Percentiles rank a stretch among this genome's conserved stretches.
These are phyloP conservation scores for Diaperis boleti DNA, from an alignment of 2,888 invertebrate species.

Conservation along the genomic window DNA sequence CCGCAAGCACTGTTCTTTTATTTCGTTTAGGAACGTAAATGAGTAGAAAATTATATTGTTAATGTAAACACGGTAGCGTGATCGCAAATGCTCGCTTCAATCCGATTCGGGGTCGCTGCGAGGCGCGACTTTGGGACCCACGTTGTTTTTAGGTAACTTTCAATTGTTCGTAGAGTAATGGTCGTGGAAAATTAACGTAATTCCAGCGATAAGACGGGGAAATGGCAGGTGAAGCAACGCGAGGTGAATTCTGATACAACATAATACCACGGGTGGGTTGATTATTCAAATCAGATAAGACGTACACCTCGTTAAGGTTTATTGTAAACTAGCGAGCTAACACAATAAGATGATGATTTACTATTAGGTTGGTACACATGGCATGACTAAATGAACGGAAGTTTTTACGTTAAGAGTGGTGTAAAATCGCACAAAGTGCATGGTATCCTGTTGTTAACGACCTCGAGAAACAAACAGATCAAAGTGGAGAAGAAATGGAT, in stretches of 20 bases:
- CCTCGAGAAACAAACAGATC: slow-evolving; percentile 26
- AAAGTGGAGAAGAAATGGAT: too few species aligned
- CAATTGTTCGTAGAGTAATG: too few species aligned
- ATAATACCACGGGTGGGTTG: slow-evolving; percentile 39
- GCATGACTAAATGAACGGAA: slow-evolving; percentile 56
- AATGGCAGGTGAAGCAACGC: slow-evolving; percentile 31
- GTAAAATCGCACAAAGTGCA: slow-evolving; percentile 47
- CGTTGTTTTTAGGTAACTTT: too few species aligned
- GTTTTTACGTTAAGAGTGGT: slow-evolving; percentile 52
- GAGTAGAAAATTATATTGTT: slow-evolving; percentile 40
- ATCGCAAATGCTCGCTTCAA: slow-evolving; percentile 5
- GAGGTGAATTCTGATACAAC: slow-evolving; percentile 32
- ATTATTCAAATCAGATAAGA: slow-evolving; percentile 50
- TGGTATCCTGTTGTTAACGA: slow-evolving; percentile 52
- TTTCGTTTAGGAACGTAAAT: slow-evolving; percentile 47
- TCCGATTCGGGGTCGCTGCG: not conserved
- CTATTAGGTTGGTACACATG: slow-evolving; percentile 39
- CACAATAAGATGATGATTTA: slow-evolving; percentile 48
- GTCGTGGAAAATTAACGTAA: slow-evolving; percentile 31
- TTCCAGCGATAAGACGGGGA: slow-evolving; percentile 26
- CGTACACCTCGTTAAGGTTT: slow-evolving; percentile 46
- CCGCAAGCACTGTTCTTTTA: slow-evolving; percentile 47
- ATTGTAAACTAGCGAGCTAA: slow-evolving; percentile 44
- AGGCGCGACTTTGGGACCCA: not conserved
- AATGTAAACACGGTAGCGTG: slow-evolving; percentile 39